A percentile compares a stretch with the other conserved stretches of the same genome.
phyloP scores from a whole-genome alignment of 2,797 vertebrate genomes.

The Graptemys geographica region DNA sequence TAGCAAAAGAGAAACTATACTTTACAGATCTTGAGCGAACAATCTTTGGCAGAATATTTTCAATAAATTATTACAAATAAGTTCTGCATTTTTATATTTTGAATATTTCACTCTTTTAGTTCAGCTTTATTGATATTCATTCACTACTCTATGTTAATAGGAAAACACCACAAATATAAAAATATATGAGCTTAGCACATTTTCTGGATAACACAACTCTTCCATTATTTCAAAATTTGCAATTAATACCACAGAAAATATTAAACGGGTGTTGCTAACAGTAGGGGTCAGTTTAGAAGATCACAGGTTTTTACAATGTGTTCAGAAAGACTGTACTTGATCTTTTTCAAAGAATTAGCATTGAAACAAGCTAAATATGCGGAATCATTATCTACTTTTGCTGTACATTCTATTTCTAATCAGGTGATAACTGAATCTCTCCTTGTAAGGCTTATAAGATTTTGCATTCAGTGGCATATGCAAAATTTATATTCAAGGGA shows the following conservation, averaged over 20 bases:
- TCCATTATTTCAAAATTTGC: conserved; percentile 53
- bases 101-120: conserved; percentile 60
- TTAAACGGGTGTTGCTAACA: conserved; percentile 54
- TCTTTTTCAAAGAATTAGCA: background rate
- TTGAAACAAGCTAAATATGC: conserved; percentile 10
- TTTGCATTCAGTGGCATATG: background rate
- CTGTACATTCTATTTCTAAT: background rate
- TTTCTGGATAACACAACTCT: conserved; percentile 70
- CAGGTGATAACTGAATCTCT: background rate
- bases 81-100: conserved; percentile 58
- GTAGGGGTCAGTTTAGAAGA: background rate
- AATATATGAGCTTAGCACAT: conserved; percentile 76
- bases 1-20: conserved; percentile 69
- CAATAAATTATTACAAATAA: conserved; percentile 72
- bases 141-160: conserved; percentile 70
- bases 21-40: conserved; percentile 71
- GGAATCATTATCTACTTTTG: background rate
- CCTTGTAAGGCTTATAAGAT: conserved; percentile 29
- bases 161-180: conserved; percentile 81
- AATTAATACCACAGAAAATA: conserved; percentile 54
- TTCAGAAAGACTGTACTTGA: background rate
- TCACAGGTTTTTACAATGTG: conserved; percentile 13
- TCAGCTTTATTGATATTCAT: conserved; percentile 59
- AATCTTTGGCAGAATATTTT: conserved; percentile 82
- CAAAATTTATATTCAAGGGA: background rate